Percentiles rank a stretch among this genome's conserved stretches.
These are phyloP conservation scores for Distichodus sexfasciatus DNA, from an alignment of 2,797 vertebrate genomes.

Conservation along the genomic window DNA sequence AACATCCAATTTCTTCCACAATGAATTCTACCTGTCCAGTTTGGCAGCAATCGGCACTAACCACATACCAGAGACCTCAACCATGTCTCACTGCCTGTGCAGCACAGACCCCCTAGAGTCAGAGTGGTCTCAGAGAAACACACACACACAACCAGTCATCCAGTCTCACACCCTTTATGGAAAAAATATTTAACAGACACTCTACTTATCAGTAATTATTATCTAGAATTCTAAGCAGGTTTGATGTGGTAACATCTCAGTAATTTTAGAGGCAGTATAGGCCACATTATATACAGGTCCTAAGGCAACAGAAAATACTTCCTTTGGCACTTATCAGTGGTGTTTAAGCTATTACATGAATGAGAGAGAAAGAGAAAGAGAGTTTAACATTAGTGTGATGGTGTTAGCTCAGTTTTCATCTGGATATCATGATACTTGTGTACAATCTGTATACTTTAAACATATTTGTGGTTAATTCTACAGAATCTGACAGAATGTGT, in stretches of 20 bases:
- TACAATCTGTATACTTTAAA: slow-evolving; percentile 18
- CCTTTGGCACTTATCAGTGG: slow-evolving; percentile 15
- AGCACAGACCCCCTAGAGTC: no score
- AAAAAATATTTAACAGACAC: not conserved
- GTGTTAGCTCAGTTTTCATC: slow-evolving; percentile 7
- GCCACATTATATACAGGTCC: not conserved
- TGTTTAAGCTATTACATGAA: not conserved
- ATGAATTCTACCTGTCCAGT: no score
- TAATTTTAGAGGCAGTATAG: not conserved
- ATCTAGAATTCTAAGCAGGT: not conserved
- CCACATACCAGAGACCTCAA: no score
- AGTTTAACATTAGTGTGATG: not conserved
- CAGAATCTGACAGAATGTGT: no score
- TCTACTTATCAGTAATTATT: slow-evolving; percentile 39
- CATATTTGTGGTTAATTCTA: no score
- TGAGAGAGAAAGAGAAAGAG: not conserved
- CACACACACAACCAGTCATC: no score
- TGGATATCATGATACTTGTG: slow-evolving; percentile 13
- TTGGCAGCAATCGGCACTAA: no score
- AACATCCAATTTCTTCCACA: no score
- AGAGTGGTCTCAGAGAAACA: no score
- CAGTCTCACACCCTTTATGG: no score
- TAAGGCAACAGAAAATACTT: slow-evolving; percentile 20
- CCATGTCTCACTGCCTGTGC: no score
- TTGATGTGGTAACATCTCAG: slow-evolving; percentile 29